These are phyloP conservation scores for Myotis lucifugus DNA, from an alignment of 2,113 vertebrate genomes.

Conservation along the genomic window DNA sequence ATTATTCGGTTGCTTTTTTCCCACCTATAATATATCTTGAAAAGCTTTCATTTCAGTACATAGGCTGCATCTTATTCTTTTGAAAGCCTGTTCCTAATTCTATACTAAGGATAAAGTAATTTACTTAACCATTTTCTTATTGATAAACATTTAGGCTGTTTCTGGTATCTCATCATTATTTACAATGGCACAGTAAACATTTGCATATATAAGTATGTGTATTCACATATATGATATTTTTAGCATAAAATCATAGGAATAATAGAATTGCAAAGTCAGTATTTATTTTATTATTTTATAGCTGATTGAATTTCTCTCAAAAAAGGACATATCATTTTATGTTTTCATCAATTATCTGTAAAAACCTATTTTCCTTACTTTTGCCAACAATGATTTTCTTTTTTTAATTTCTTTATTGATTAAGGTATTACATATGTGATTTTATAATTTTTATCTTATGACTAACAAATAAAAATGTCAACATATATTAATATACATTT, in stretches of 20 bases:
- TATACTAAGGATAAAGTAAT: neutral
- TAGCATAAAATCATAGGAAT: neutral
- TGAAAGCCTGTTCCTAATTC: neutral
- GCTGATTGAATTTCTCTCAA: neutral
- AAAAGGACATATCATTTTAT: neutral
- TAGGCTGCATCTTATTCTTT: neutral
- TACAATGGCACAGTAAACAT: neutral
- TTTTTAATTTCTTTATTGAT: too few relatives aligned
- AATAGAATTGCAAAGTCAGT: neutral
- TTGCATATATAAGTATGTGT: neutral
- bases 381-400: neutral
- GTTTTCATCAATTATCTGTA: neutral
- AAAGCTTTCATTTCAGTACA: neutral
- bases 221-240: neutral
- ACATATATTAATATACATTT: neutral
- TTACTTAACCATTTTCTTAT: neutral
- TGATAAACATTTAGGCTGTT: neutral
- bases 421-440: neutral
- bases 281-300: constrained; percentile 5
- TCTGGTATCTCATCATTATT: neutral
- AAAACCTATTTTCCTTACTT: neutral
- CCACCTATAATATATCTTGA: neutral
- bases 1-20: neutral
- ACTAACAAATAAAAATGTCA: neutral
- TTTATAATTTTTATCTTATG: neutral